phyloP scores from a whole-genome alignment of 1,140 invertebrate genomes.

The Drosophila ficusphila region DNA sequence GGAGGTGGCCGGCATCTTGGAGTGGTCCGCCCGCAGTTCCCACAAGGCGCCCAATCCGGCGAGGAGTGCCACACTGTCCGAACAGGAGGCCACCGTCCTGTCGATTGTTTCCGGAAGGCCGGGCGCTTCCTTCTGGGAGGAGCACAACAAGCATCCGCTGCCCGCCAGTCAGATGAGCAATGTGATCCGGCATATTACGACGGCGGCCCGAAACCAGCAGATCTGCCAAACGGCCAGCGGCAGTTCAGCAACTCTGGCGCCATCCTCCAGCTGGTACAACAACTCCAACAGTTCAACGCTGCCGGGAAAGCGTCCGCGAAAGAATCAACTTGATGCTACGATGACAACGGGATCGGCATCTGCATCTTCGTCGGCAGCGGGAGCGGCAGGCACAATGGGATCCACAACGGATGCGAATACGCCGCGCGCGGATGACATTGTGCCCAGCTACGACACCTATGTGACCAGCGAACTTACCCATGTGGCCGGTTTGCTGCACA shows the following conservation, averaged over 20 bases:
- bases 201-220: slow-evolving; percentile 66
- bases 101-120: slow-evolving; percentile 63
- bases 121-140: slow-evolving; percentile 51
- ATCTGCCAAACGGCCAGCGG: slow-evolving; percentile 76
- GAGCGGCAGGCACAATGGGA: slow-evolving; percentile 31
- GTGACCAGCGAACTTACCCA: slow-evolving; percentile 86
- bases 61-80: slow-evolving; percentile 70
- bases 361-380: slow-evolving; percentile 79
- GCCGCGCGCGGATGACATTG: slow-evolving; percentile 67
- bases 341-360: neutral
- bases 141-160: slow-evolving; percentile 64
- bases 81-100: slow-evolving; percentile 57
- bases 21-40: slow-evolving; percentile 87
- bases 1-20: slow-evolving; percentile 90
- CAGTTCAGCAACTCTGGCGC: slow-evolving; percentile 66
- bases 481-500: slow-evolving; percentile 88
- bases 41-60: slow-evolving; percentile 55
- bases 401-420: neutral
- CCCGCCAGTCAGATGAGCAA: slow-evolving; percentile 70
- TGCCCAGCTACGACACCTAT: slow-evolving; percentile 84
- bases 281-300: slow-evolving; percentile 36
- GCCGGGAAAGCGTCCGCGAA: slow-evolving; percentile 58
- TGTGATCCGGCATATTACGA: slow-evolving; percentile 70
- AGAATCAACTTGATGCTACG: slow-evolving; percentile 35
- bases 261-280: slow-evolving; percentile 65